Base-by-base conservation (phyloP, 2,888 invertebrate genomes). In the Erannis defoliaria region DNA sequence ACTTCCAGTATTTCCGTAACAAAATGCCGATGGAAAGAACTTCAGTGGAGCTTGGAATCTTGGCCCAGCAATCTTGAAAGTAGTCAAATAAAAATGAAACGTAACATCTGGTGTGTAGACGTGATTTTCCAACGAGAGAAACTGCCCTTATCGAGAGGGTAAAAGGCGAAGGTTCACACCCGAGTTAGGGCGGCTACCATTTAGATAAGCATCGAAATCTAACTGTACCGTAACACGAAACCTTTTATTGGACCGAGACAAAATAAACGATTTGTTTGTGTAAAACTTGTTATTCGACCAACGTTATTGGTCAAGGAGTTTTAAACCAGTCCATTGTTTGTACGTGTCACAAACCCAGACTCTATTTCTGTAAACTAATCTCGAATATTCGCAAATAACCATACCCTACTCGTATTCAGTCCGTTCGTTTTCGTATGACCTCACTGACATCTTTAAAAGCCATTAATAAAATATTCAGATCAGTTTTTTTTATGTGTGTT, bases 141-240 rank as follows among this genome's bases (percentile, higher is more conserved):
- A 43, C 68, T 68, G 68, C 69, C 73, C 75, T 82, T 78, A 78
- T 78, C 72, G 74, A 75, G 77, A 79, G 75, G 79, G 80, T 77
- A 77, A 85, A 84, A 81, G 82, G 80, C 81, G 72, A 86, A 86
- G 82, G 86, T 86, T 89, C 84, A 82, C 89, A 88, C 85, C 71
- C 83, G 78, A 72, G 78, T 70, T 74, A 73, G 78, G 80, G 78
- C 77, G 76, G 74, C 78, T 70, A 75, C 80, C 84, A 82, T 88
- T 88, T 82, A 90, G 92, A 92, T 92, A 86, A 81, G 75, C 78
- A 92, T 91, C 91, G 72, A 72, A 80, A 81, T 85, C 84, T 84
- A 90, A 91, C 85, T 83, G 84, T 79, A 72, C 76, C 75, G 73
- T 77, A 80, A 85, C 91, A 91, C 89, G 93, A 86, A 88, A 75